A percentile compares a stretch with the other conserved stretches of the same genome.
Evolutionary conservation across 2,888 invertebrate genomes (phyloP).

Genomic region (Synergus japonicus): DNA sequence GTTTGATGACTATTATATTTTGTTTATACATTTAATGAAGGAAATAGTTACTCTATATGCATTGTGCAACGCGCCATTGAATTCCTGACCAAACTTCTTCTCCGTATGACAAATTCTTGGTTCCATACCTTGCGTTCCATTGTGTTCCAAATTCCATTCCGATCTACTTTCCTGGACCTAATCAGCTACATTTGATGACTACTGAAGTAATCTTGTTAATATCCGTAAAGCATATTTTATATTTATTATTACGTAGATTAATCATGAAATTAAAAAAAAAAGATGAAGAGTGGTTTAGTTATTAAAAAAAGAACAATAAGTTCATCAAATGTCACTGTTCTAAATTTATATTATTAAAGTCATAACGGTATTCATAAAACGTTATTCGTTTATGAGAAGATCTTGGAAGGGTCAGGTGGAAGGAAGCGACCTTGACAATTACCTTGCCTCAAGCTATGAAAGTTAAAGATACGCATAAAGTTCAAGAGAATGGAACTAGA

Average conservation of each 20-base stretch:
- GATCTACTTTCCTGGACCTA: background rate
- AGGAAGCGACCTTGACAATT: background rate
- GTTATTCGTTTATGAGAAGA: background rate
- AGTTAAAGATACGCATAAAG: background rate
- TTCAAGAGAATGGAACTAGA: too few relatives aligned
- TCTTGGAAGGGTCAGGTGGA: background rate
- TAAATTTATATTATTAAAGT: too few relatives aligned
- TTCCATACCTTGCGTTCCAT: background rate
- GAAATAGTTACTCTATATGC: background rate
- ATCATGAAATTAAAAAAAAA: too few relatives aligned
- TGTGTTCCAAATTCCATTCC: background rate
- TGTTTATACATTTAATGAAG: background rate
- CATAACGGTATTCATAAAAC: too few relatives aligned
- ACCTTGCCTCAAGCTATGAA: conserved; percentile 9
- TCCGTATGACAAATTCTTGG: background rate
- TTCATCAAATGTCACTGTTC: too few relatives aligned
- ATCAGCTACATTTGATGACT: background rate
- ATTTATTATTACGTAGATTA: too few relatives aligned
- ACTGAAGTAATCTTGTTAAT: background rate
- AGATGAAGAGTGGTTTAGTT: too few relatives aligned
- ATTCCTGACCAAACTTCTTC: background rate
- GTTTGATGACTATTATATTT: background rate
- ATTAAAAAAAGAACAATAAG: too few relatives aligned
- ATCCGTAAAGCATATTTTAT: too few relatives aligned
- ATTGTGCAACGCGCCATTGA: background rate